phyloP scores from a whole-genome alignment of 2,797 vertebrate genomes.

The Dermochelys coriacea region DNA sequence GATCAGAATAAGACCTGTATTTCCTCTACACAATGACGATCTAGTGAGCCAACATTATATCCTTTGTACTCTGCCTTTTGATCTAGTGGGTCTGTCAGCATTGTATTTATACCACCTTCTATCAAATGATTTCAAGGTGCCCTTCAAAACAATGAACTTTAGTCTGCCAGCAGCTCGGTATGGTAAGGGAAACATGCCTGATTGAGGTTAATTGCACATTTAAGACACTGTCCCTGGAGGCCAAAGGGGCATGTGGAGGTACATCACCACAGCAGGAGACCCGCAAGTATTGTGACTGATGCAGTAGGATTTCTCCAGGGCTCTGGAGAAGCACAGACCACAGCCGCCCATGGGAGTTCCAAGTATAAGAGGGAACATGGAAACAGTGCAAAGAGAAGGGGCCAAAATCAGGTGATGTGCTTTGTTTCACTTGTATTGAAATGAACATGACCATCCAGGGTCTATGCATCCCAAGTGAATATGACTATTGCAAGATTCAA shows the following conservation, averaged over 20 bases:
- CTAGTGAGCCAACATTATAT: not conserved
- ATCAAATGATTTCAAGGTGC: not conserved
- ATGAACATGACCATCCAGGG: not conserved
- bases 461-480: rapidly evolving
- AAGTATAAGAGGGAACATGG: not conserved
- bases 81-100: not conserved
- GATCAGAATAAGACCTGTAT: not conserved
- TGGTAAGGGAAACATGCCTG: not conserved
- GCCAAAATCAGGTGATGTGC: rapidly evolving
- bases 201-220: rapidly evolving
- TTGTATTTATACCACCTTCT: not conserved
- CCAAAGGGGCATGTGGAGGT: not conserved
- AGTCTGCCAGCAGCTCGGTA: not conserved
- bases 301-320: not conserved
- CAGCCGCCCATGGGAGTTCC: rapidly evolving
- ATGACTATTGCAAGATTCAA: constrained; percentile 10
- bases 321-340: rapidly evolving
- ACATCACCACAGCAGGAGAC: not conserved
- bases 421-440: not conserved
- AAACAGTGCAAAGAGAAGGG: not conserved
- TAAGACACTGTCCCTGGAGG: not conserved
- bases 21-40: not conserved
- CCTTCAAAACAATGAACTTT: not conserved
- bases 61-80: not conserved
- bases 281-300: rapidly evolving